Conservation (phyloP, 2,888 invertebrate genomes). For the Eudemis profundana region DNA sequence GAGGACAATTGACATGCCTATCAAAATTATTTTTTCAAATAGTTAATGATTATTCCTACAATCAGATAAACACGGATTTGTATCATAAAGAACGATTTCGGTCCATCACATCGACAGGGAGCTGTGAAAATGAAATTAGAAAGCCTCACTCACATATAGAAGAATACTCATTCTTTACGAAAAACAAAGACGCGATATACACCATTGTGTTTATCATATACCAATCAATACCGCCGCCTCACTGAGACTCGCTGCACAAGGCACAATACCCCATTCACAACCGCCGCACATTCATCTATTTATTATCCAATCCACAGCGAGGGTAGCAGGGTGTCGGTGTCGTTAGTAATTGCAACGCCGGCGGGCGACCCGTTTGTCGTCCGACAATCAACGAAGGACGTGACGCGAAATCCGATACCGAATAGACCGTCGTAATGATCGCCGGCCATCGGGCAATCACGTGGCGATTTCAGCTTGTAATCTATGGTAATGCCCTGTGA, state of each 20-base stretch:
- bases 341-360: conserved; percentile 79
- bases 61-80: too few relatives aligned
- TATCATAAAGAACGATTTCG: too few relatives aligned
- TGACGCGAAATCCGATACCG: conserved; percentile 82
- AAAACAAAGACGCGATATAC: too few relatives aligned
- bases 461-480: conserved; percentile 45
- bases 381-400: conserved; percentile 80
- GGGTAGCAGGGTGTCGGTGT: conserved; percentile 70
- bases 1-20: too few relatives aligned
- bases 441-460: conserved; percentile 42
- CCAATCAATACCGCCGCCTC: too few relatives aligned
- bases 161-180: too few relatives aligned
- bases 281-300: conserved; percentile 32
- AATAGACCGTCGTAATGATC: conserved; percentile 48
- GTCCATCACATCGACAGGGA: too few relatives aligned
- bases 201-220: too few relatives aligned
- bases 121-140: too few relatives aligned
- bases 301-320: conserved; percentile 48
- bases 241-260: conserved; percentile 21
- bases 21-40: too few relatives aligned
- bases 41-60: too few relatives aligned
- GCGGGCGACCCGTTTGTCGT: conserved; percentile 73
- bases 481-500: conserved; percentile 40
- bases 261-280: conserved; percentile 34
- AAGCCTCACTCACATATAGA: too few relatives aligned